A percentile compares a stretch with the other conserved stretches of the same genome.
Conservation (phyloP, 1,140 invertebrate species). For the Psilanteris sp. region DNA sequence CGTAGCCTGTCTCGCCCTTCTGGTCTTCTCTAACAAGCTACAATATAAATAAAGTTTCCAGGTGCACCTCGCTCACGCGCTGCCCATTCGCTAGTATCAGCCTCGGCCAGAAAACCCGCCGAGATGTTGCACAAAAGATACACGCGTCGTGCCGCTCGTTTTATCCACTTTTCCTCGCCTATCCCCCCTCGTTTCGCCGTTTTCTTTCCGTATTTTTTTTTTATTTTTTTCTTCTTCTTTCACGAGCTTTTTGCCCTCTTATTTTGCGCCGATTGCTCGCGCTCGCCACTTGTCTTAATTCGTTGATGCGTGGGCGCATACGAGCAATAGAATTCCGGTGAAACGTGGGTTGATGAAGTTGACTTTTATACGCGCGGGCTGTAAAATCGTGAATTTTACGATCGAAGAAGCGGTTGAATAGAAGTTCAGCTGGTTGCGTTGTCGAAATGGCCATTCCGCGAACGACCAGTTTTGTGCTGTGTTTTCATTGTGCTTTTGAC, state of each 20-base stretch:
- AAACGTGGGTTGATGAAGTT: conserved; percentile 16
- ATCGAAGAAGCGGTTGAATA: conserved; percentile 3
- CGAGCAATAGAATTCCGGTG: conserved; percentile 2
- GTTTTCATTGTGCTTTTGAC: too few species aligned
- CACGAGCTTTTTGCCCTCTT: conserved; percentile 1
- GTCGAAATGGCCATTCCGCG: too few species aligned
- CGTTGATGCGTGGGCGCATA: conserved; percentile 11
- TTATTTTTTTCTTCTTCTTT: background rate
- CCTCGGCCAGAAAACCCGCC: conserved; percentile 11
- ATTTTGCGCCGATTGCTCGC: conserved; percentile 4
- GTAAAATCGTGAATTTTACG: conserved; percentile 15
- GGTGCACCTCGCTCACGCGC: conserved; percentile 29
- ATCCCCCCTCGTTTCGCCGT: background rate
- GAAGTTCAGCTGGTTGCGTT: background rate
- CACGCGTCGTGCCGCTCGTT: too few species aligned
- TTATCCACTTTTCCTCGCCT: too few species aligned
- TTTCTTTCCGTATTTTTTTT: conserved; percentile 7
- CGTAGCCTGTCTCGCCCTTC: background rate
- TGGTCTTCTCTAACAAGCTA: conserved; percentile 40
- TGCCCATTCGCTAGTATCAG: conserved; percentile 28
- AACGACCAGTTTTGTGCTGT: too few species aligned
- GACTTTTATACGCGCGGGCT: conserved; percentile 13
- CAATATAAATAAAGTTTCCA: conserved; percentile 55
- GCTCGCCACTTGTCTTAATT: conserved; percentile 30
- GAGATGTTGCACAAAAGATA: conserved; percentile 33